phyloP scores from a whole-genome alignment of 2,888 invertebrate species.

The Cistogaster globosa region DNA sequence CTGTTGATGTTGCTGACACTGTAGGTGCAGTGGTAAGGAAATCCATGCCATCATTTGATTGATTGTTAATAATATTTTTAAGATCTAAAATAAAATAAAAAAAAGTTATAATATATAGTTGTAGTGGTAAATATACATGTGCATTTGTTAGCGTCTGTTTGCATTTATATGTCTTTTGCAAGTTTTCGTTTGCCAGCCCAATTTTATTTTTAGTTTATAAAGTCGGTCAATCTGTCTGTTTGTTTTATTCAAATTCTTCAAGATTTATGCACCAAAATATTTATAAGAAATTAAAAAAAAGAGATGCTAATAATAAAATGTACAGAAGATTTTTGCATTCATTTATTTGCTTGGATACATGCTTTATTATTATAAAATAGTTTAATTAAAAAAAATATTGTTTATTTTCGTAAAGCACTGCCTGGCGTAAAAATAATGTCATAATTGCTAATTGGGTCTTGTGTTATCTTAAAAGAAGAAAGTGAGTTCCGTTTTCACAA shows the following conservation, averaged over 20 bases:
- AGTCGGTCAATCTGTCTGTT: conserved; percentile 62
- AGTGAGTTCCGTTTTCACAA: no score
- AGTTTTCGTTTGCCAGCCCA: conserved; percentile 13
- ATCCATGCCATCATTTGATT: conserved; percentile 81
- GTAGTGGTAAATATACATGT: not conserved
- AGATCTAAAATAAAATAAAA: conserved; percentile 77
- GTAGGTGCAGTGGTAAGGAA: conserved; percentile 75
- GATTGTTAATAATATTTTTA: conserved; percentile 81
- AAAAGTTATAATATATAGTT: not conserved
- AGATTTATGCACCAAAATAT: conserved; percentile 10
- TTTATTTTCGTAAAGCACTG: no score
- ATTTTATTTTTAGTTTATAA: conserved; percentile 49
- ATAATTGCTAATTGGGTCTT: no score
- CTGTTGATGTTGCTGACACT: conserved; percentile 72
- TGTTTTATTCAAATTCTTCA: conserved; percentile 22
- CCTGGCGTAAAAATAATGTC: no score
- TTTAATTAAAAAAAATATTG: no score
- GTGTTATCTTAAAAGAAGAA: no score
- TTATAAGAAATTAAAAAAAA: not conserved
- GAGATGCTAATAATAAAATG: no score
- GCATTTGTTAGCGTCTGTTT: not conserved
- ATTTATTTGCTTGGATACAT: no score
- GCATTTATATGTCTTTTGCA: not conserved
- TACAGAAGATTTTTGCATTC: no score
- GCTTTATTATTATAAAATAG: no score